These are phyloP conservation scores for Lamproptera curius DNA, from an alignment of 2,888 invertebrate species.

Conservation along the genomic window DNA sequence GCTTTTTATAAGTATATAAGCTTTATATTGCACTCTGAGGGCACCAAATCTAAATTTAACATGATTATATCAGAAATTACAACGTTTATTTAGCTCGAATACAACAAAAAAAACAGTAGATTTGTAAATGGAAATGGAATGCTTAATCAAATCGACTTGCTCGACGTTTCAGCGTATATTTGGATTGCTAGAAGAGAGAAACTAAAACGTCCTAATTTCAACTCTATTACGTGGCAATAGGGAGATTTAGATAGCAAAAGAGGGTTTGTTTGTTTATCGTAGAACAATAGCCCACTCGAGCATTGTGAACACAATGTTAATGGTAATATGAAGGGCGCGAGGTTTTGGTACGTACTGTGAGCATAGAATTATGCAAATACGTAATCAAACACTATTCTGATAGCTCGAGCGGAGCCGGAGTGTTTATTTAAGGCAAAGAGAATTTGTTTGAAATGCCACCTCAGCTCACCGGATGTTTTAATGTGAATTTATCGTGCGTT, in stretches of 20 bases:
- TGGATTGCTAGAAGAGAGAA: conserved; percentile 22
- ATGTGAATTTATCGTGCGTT: neutral
- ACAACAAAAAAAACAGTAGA: conserved; percentile 39
- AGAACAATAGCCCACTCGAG: conserved; percentile 55
- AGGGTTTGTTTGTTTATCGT: conserved; percentile 34
- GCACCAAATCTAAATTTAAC: neutral
- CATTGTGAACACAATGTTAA: conserved; percentile 50
- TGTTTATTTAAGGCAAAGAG: conserved; percentile 4
- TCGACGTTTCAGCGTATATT: conserved; percentile 36
- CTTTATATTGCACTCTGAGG: neutral
- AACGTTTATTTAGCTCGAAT: conserved; percentile 16
- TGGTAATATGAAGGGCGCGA: conserved; percentile 53
- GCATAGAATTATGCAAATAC: conserved; percentile 20
- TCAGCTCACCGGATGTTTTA: neutral
- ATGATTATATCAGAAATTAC: neutral
- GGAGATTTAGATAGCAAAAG: conserved; percentile 10
- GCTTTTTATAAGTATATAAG: no score
- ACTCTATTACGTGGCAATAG: conserved; percentile 23
- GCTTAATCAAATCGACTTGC: conserved; percentile 58
- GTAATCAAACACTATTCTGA: conserved; percentile 20
- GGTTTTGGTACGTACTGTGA: conserved; percentile 31
- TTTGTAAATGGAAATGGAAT: conserved; percentile 45
- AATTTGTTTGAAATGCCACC: neutral
- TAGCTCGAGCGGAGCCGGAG: neutral
- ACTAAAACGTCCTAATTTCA: conserved; percentile 24